Base-by-base conservation (phyloP, 2,888 invertebrate genomes). In the Abrostola tripartita region DNA sequence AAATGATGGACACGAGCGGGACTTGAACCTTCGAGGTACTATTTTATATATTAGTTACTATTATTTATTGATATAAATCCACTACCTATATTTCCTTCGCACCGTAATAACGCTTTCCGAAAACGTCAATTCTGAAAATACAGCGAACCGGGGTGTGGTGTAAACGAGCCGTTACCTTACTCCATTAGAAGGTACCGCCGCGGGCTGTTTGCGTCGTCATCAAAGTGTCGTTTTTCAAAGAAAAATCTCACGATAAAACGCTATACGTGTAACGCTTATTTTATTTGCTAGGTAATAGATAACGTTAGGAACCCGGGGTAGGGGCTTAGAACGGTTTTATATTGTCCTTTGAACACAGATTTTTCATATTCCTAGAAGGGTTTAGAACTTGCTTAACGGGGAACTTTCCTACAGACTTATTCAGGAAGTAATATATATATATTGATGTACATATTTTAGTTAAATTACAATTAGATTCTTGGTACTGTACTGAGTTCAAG, bases 221-320 rank as follows among this genome's bases (percentile, higher is more conserved):
- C 66, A 64, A 66, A 74, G 72, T 78, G 61, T 71, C 68, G 54
- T 56, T 78, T 78, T 67, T 47, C 68, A 67, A 72, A 68, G 64
- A 69, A 78, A 70, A 71, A 65, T 74, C 59, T 55, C 11, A 5
- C 49, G 52, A 52, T 63, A 50, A 73, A 69, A 63, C 14, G 36
- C 24, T 62, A 47, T 47, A 2, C 24, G 63, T 66, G 59, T 61
- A 68, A 60, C 35, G 38, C 36, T 66, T 58, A 64, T 72, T 76
- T 74, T 68, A 62, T 73, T 77, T 65, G 10, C 49, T 9, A 50
- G 12, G 44, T 65, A 70, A 72, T 57, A 11, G 37, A 52, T 12
- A 53, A 49, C 35, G 54, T 58, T 35, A 11, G 42, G 57, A 52
- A n/a, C 35, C 52, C 5, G 7, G n/a, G 0, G 40, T 49, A 10